Conservation (phyloP, 1,140 invertebrate species). For the Neuroterus valhalla region DNA sequence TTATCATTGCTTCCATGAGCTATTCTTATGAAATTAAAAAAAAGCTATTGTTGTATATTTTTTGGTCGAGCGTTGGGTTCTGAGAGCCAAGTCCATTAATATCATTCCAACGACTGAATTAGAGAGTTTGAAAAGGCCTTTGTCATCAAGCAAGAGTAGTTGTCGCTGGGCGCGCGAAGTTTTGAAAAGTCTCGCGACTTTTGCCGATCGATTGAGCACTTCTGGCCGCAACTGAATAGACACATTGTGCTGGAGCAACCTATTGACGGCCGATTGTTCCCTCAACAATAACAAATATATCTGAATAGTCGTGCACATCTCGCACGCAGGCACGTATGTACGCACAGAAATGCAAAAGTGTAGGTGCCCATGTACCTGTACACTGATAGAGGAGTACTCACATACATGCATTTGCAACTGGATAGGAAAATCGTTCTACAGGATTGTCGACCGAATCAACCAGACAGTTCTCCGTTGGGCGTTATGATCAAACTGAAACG, state of each 20-base stretch:
- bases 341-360: conserved; percentile 44
- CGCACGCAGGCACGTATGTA: conserved; percentile 60
- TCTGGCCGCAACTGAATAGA: conserved; percentile 74
- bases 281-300: conserved; percentile 76
- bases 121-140: conserved; percentile 18
- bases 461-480: conserved; percentile 48
- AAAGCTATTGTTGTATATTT: background rate
- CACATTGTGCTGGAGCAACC: conserved; percentile 73
- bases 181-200: conserved; percentile 50
- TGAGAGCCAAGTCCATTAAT: conserved; percentile 25
- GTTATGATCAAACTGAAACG: conserved; percentile 48
- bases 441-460: conserved; percentile 56
- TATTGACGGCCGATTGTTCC: conserved; percentile 75
- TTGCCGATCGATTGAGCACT: conserved; percentile 70
- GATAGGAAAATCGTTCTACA: conserved; percentile 45
- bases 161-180: conserved; percentile 38
- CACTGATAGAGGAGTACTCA: conserved; percentile 20
- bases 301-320: conserved; percentile 73
- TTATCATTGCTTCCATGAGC: background rate
- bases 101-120: conserved; percentile 8
- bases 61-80: background rate
- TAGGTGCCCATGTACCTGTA: conserved; percentile 31
- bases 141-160: conserved; percentile 39
- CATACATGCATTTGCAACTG: conserved; percentile 35
- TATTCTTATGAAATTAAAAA: background rate